Percentiles rank a stretch among this genome's conserved stretches.
phyloP scores from a whole-genome alignment of 2,797 vertebrate species.

The Enteromius viviparus region DNA sequence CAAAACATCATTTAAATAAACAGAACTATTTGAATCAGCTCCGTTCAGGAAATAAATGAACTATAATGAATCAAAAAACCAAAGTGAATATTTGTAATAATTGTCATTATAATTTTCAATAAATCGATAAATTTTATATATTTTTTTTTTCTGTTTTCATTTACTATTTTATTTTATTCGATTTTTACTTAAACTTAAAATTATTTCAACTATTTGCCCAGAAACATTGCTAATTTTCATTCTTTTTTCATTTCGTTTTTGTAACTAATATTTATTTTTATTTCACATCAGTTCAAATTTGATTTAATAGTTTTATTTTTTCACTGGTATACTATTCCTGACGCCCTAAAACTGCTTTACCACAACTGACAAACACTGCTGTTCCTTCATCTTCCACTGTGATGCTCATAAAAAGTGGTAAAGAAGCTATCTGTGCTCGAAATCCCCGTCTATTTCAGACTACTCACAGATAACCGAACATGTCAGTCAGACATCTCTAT shows the following conservation, averaged over 20 bases:
- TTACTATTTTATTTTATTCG: neutral
- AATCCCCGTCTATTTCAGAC: constrained; percentile 18
- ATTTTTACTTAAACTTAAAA: neutral
- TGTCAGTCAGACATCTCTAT: constrained; percentile 28
- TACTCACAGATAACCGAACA: constrained; percentile 33
- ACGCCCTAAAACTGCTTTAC: neutral
- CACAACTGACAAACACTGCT: neutral
- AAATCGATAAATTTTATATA: no score
- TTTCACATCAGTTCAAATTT: neutral
- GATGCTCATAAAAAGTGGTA: constrained; percentile 1
- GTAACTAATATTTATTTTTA: no score
- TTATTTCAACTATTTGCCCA: no score
- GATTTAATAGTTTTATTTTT: neutral
- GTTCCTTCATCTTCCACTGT: constrained; percentile 6
- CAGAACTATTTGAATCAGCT: neutral
- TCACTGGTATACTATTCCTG: neutral
- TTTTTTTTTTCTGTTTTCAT: neutral
- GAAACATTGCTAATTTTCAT: no score
- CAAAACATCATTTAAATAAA: neutral
- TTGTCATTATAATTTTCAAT: neutral
- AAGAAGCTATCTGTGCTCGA: constrained; percentile 16
- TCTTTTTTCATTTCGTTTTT: no score
- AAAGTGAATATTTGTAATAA: neutral
- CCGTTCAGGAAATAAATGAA: neutral
- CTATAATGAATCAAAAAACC: neutral